These are phyloP conservation scores for Semnornis frantzii DNA, from an alignment of 2,113 vertebrate genomes.

Conservation along the genomic window DNA sequence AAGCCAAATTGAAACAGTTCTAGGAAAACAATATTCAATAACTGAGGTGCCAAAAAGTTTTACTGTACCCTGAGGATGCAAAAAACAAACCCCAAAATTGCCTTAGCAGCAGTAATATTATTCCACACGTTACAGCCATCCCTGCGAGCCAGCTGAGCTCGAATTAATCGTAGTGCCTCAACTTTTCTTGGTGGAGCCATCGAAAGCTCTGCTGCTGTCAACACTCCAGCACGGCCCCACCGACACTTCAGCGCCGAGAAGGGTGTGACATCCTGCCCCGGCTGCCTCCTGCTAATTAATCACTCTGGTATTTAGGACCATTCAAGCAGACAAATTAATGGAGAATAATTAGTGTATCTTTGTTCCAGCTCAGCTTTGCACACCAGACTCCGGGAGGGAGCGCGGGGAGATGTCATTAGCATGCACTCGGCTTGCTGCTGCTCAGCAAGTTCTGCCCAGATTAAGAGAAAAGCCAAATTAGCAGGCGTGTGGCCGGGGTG, in stretches of 20 bases:
- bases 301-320: conserved; percentile 94
- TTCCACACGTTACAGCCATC: conserved; percentile 71
- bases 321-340: conserved; percentile 94
- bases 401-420: conserved; percentile 88
- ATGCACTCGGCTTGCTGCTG: conserved; percentile 85
- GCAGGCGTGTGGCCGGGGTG: conserved; percentile 81
- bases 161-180: conserved; percentile 85
- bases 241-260: conserved; percentile 84
- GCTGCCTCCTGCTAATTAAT: conserved; percentile 93
- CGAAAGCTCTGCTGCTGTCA: conserved; percentile 87
- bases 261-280: conserved; percentile 94
- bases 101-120: conserved; percentile 72
- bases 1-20: conserved; percentile 72
- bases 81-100: conserved; percentile 48
- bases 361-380: conserved; percentile 86
- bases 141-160: conserved; percentile 75
- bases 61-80: conserved; percentile 61
- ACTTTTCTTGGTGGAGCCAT: conserved; percentile 83
- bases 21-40: conserved; percentile 71
- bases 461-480: conserved; percentile 87
- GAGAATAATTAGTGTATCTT: conserved; percentile 96
- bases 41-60: conserved; percentile 73
- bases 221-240: conserved; percentile 86
- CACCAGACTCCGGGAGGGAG: conserved; percentile 79
- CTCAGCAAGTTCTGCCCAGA: conserved; percentile 82